Evolutionary conservation across 2,113 vertebrate genomes (phyloP), one percentile per base, ranked within the genome.

Genomic region (Buteo buteo): DNA sequence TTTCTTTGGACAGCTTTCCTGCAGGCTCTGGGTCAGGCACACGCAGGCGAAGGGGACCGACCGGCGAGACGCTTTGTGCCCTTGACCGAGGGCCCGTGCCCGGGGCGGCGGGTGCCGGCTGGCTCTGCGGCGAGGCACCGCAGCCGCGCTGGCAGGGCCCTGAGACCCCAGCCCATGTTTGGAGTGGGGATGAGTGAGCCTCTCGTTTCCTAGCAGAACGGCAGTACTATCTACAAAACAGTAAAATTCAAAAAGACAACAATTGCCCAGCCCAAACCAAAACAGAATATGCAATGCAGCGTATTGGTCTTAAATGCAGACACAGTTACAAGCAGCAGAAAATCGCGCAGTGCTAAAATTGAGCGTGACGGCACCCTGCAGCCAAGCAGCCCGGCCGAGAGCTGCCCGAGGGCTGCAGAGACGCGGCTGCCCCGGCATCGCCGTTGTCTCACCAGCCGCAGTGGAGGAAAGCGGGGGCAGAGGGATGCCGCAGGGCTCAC

Each of bases 111-210:
- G 28, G 25, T 6, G 31, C 34, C 3, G 3, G 45, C 45, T 29
- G 13, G 67, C 47, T 31, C 49, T 70, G 44, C 6, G 3, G 28
- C 16, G 13, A 4, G 15, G 66, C 61, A 31, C 77, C 6, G 0
- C 6, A 1, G 54, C 49, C 2, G 6, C 49, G 1, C 7, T 0
- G 7, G 76, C 32, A 34, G 38, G 42, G 69, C 25, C 54, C 73
- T 5, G 3, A 0, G 16, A 11, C 10, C 26, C 38, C 9, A 3
- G 0, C 20, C 3, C 6, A 15, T 4, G 3, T 13, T n/a, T 32
- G 52, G 19, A 3, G 20, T 4, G 44, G 72, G 59, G 59, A 36
- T 11, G 66, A 18, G 5, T 10, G 65, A 18, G 5, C 8, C 38
- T 14, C 65, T n/a, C 7, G 0, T 0, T 10, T 22, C 45, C 76